These are phyloP conservation scores for Hypomecis atomaria DNA, from an alignment of 2,888 invertebrate species.

Conservation along the genomic window DNA sequence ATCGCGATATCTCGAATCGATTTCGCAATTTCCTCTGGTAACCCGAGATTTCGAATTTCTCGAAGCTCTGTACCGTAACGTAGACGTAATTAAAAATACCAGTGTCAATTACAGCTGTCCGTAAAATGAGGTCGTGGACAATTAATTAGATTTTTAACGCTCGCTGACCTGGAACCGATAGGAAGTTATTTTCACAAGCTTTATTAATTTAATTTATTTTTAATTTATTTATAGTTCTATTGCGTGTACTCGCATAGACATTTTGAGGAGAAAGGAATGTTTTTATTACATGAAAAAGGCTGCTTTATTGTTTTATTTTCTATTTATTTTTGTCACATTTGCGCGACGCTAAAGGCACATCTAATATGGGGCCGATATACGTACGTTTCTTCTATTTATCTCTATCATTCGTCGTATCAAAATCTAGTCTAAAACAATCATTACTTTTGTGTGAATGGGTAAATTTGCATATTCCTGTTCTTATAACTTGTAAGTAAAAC, in stretches of 20 bases:
- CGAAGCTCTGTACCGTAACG: conserved; percentile 41
- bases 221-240: background rate
- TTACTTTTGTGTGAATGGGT: no score
- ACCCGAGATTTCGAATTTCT: conserved; percentile 40
- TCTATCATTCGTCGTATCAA: no score
- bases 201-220: no score
- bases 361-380: no score
- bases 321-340: no score
- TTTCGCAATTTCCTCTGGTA: conserved; percentile 37
- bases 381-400: no score
- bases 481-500: background rate
- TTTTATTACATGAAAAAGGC: background rate
- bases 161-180: conserved; percentile 6
- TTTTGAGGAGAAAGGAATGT: background rate
- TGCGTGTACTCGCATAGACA: background rate
- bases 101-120: conserved; percentile 52
- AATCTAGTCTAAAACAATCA: no score
- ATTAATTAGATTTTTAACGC: conserved; percentile 49
- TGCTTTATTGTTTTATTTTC: background rate
- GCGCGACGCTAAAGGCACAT: no score
- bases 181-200: conserved; percentile 2
- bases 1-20: conserved; percentile 39
- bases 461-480: no score
- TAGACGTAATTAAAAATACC: conserved; percentile 59
- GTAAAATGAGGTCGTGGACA: conserved; percentile 55